A percentile compares a stretch with the other conserved stretches of the same genome.
Evolutionary conservation across 2,113 vertebrate genomes (phyloP).

Genomic region (Papio anubis): DNA sequence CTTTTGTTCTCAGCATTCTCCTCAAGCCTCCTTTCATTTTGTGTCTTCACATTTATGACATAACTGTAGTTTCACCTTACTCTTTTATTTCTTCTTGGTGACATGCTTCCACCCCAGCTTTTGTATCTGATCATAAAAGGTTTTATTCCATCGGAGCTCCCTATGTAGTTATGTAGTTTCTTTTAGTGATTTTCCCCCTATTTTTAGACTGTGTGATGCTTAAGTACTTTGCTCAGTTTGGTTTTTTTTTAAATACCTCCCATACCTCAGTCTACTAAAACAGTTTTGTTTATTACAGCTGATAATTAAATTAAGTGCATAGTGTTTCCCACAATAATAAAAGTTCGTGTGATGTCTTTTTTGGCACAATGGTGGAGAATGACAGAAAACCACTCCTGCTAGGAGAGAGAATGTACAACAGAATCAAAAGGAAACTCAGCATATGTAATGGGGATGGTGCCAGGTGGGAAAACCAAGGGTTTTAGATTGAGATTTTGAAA

Average conservation of each 20-base stretch:
- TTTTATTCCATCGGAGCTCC: background rate
- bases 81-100: background rate
- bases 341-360: conserved; percentile 11
- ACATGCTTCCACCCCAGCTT: background rate
- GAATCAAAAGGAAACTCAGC: background rate
- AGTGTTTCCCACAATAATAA: conserved; percentile 33
- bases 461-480: background rate
- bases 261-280: background rate
- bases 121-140: background rate
- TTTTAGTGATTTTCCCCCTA: background rate
- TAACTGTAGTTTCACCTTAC: background rate
- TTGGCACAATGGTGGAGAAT: background rate
- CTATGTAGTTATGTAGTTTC: background rate
- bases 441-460: background rate
- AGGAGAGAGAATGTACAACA: background rate
- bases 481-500: background rate
- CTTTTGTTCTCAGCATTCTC: background rate
- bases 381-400: background rate
- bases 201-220: background rate
- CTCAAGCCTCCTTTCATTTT: background rate
- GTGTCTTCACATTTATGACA: background rate
- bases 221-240: background rate
- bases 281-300: conserved; percentile 55
- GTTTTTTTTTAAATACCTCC: background rate
- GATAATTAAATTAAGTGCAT: background rate